Conservation (phyloP, 2,797 vertebrate species). For the Poecile montanus region DNA sequence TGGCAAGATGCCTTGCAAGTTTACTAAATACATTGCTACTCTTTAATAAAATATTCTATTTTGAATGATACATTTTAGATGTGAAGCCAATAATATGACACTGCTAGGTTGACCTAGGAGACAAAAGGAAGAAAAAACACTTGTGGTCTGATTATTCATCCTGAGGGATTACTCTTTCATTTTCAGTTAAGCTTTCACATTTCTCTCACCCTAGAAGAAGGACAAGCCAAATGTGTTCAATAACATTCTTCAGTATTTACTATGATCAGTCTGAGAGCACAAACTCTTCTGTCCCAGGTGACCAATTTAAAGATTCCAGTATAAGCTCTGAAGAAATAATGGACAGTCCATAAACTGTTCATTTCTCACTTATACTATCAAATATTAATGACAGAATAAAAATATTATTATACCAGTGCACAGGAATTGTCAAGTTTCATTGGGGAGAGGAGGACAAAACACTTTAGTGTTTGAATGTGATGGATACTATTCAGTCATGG, state of each 20-base stretch:
- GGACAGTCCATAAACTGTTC: not conserved
- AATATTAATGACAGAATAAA: constrained; percentile 6
- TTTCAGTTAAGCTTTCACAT: not conserved
- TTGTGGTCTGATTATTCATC: not conserved
- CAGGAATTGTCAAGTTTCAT: not conserved
- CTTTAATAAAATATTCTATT: not conserved
- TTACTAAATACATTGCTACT: not conserved
- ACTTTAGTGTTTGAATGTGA: not conserved
- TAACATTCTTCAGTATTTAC: not conserved
- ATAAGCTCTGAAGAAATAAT: not conserved
- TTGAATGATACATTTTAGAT: not conserved
- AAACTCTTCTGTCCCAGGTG: not conserved
- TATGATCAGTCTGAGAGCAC: not conserved
- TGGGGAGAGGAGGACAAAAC: not conserved
- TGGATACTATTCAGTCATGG: not conserved
- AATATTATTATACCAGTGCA: not conserved
- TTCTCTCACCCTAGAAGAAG: not conserved
- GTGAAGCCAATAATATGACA: not conserved
- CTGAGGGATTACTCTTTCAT: not conserved
- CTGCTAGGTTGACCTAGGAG: not conserved
- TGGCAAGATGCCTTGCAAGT: not conserved
- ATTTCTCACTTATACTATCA: not conserved
- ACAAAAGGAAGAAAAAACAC: not conserved
- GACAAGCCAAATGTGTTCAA: not conserved
- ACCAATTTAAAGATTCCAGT: not conserved